A percentile compares a stretch with the other conserved stretches of the same genome.
Evolutionary conservation across 53 echinoderm and acorn worm genomes (phyloP).

Genomic region (Actinopyga echinites): DNA sequence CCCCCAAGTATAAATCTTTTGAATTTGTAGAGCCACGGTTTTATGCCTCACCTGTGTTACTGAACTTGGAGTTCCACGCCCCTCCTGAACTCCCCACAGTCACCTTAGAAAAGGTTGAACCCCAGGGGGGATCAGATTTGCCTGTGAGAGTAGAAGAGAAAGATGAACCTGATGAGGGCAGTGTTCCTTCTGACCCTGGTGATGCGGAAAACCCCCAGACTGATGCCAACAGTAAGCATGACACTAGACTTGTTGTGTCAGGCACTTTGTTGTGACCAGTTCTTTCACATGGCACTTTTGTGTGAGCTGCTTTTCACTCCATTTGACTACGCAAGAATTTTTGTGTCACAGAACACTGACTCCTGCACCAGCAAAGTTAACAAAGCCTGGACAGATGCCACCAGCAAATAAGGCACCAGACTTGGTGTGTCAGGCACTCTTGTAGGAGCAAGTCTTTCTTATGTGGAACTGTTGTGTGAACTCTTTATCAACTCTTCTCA

Average conservation of each 20-base stretch:
- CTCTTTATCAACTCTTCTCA: too few species aligned
- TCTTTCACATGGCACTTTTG: too few species aligned
- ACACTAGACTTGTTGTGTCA: neutral
- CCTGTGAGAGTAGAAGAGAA: neutral
- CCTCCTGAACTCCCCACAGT: neutral
- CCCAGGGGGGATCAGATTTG: too few species aligned
- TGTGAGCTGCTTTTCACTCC: too few species aligned
- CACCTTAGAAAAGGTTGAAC: neutral
- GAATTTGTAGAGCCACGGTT: conserved; percentile 8
- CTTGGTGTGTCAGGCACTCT: too few species aligned
- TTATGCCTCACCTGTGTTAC: conserved; percentile 2
- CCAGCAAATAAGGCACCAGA: too few species aligned
- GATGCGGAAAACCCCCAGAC: neutral
- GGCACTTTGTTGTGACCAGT: neutral
- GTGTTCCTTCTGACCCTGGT: neutral
- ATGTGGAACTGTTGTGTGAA: too few species aligned
- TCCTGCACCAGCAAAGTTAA: too few species aligned
- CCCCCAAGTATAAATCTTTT: conserved; percentile 11
- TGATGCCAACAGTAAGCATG: neutral
- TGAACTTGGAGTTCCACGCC: neutral
- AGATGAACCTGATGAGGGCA: neutral
- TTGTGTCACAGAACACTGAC: too few species aligned
- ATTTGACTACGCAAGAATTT: too few species aligned
- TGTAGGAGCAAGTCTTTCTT: too few species aligned
- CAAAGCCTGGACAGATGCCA: too few species aligned